Evolutionary conservation across 2,113 vertebrate genomes (phyloP), one percentile per base, ranked within the genome.

Genomic region (Urocynchramus pylzowi): DNA sequence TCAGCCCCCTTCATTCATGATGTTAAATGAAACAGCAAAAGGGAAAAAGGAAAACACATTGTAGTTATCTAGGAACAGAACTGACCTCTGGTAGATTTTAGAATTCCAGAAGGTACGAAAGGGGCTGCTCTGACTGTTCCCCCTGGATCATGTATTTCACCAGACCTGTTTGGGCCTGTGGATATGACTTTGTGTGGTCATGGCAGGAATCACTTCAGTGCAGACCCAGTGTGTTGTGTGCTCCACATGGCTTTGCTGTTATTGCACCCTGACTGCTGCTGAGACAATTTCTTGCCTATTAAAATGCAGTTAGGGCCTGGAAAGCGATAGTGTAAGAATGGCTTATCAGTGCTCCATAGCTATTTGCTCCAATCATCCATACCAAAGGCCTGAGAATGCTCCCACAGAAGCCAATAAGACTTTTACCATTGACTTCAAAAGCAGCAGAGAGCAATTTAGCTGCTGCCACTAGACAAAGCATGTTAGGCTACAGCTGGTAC

Each of bases 281-380:
- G 95, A 97, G 95, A 96, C 96, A 94, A 96, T 96, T 96, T 97
- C 95, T 97, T 97, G 93, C 96, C 96, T 95, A 96, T 95, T 97
- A 96, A 97, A 97, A 96, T 82, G 95, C 94, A 96, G 92, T 96
- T 96, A 96, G 0, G 9, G 90, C 86, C 86, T 84, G 84, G 95
- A 89, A 96, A 87, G 90, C 5, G 22, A 75, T 87, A 89, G 75
- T 47, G 45, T 89, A 95, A 89, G 96, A 91, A 90, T 89, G 80
- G 92, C 90, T 96, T 96, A 94, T 96, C 93, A 87, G 93, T 81
- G 96, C 90, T 97, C 90, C 74, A 42, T 94, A 84, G 96, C 94
- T 84, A 89, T 95, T 93, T 92, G 86, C 90, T 95, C 84, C 94
- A 96, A 90, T 96, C 95, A 90, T 84, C 96, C 61, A 0, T 94